phyloP scores from a whole-genome alignment of 2,113 vertebrate genomes.

The Odocoileus virginianus region DNA sequence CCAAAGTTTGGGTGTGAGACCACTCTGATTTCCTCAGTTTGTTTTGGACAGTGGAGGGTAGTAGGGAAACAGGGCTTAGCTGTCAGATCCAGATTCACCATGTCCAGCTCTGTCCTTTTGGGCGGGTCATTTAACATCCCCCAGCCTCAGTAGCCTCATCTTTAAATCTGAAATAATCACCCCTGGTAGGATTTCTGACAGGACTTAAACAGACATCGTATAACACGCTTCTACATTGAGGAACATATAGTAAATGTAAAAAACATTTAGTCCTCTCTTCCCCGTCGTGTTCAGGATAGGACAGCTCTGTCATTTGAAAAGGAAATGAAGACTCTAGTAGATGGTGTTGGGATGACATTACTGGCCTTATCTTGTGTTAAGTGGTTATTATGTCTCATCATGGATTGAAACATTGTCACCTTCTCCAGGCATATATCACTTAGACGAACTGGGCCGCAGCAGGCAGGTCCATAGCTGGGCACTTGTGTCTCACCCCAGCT shows the following conservation, averaged over 20 bases:
- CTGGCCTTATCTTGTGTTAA: neutral
- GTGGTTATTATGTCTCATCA: neutral
- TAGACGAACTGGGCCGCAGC: neutral
- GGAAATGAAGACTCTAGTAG: neutral
- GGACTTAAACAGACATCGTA: neutral
- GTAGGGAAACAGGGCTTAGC: neutral
- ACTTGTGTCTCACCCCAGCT: accelerated
- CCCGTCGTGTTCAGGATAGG: neutral
- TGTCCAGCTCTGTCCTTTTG: accelerated
- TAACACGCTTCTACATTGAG: too few relatives aligned
- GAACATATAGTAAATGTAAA: neutral
- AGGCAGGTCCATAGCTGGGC: accelerated
- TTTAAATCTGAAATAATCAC: neutral
- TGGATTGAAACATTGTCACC: neutral
- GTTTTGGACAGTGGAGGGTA: neutral
- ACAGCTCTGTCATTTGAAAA: neutral
- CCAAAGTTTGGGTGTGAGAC: neutral
- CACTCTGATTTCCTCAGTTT: too few relatives aligned
- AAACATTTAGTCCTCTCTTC: neutral
- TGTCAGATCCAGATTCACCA: neutral
- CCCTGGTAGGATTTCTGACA: neutral
- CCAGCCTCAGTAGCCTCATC: neutral
- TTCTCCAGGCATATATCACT: neutral
- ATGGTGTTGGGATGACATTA: neutral
- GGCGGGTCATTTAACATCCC: neutral